Evolutionary conservation across 2,113 vertebrate genomes (phyloP).

Genomic region (Ophiodon elongatus): DNA sequence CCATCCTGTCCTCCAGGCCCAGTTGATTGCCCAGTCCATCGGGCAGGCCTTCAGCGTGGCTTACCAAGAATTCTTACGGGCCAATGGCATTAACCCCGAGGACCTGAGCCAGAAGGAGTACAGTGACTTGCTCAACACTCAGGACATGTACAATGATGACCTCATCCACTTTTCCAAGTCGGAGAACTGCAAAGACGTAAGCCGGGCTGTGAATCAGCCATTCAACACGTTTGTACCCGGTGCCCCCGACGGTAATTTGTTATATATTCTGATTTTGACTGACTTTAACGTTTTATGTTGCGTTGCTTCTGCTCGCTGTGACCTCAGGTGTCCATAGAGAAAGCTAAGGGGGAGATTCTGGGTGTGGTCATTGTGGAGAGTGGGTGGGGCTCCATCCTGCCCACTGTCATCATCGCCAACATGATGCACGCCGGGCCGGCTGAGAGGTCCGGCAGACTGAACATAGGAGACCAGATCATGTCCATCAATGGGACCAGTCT

Average conservation of each 20-base stretch:
- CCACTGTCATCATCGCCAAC: constrained; percentile 98
- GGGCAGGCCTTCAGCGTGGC: constrained; percentile 98
- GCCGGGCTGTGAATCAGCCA: constrained; percentile 36
- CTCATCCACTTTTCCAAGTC: constrained; percentile 98
- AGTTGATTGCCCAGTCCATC: constrained; percentile 97
- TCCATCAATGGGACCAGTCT: constrained; percentile 97
- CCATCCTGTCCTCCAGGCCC: constrained; percentile 83
- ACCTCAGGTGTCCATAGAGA: constrained; percentile 92
- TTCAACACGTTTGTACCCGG: background rate
- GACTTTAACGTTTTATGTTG: background rate
- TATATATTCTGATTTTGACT: background rate
- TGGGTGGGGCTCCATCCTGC: constrained; percentile 98
- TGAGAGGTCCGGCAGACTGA: constrained; percentile 94
- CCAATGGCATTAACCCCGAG: constrained; percentile 97
- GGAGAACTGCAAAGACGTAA: constrained; percentile 98
- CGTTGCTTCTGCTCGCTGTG: constrained; percentile 4
- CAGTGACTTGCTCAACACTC: constrained; percentile 95
- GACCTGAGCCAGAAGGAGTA: constrained; percentile 98
- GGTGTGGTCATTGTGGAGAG: constrained; percentile 98
- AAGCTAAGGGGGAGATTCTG: constrained; percentile 96
- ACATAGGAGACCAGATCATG: constrained; percentile 99
- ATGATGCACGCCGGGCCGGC: constrained; percentile 99
- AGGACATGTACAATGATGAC: constrained; percentile 99
- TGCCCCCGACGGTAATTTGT: background rate
- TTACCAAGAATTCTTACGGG: constrained; percentile 96